Conservation (phyloP, 2,113 vertebrate genomes). For the Cottus gobio region DNA sequence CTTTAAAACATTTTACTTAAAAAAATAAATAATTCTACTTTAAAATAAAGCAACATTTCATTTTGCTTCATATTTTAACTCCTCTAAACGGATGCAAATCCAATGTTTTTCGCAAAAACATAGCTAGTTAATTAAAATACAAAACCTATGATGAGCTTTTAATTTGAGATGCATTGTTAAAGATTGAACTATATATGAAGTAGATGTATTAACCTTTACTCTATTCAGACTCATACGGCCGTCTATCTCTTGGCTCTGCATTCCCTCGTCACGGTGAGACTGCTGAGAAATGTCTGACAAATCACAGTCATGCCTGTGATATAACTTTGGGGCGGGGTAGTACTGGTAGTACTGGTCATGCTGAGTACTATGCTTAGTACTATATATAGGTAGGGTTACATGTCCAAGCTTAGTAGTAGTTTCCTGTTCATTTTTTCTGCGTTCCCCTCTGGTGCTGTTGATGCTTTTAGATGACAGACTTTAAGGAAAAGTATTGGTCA, state of each 20-base stretch:
- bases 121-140: background rate
- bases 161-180: background rate
- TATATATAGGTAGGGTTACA: no score
- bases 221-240: background rate
- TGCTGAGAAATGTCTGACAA: background rate
- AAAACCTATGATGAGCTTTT: background rate
- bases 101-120: no score
- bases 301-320: conserved; percentile 4
- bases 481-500: background rate
- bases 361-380: background rate
- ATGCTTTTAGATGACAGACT: background rate
- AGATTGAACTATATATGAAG: background rate
- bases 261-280: background rate
- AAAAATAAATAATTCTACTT: no score
- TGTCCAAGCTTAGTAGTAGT: no score
- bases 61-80: no score
- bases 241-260: background rate
- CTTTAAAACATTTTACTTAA: no score
- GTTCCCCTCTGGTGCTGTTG: background rate
- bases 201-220: background rate
- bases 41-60: no score
- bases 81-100: no score
- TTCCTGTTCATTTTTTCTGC: background rate
- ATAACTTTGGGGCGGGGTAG: background rate
- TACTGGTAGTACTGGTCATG: background rate